Base-by-base conservation (phyloP, 2,888 invertebrate genomes). In the Zhengitettix transpicula region DNA sequence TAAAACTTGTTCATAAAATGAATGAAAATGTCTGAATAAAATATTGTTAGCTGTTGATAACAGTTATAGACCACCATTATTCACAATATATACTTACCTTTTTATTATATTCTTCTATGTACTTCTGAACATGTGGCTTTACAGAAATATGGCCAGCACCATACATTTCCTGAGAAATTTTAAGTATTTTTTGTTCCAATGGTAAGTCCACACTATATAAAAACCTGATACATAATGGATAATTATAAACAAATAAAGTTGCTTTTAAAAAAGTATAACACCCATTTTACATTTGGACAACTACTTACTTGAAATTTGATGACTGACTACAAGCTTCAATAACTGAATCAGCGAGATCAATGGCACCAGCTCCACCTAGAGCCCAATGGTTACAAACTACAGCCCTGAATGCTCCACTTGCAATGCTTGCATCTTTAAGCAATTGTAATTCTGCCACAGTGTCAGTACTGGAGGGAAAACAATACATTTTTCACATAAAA, bases 151-250 rank as follows among this genome's bases (percentile, higher is more conserved):
- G 77, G 28, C 84, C 89, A n/a, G 98, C 98, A 3, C 98, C 98
- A 69, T 99, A 99, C 83, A 99, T 96, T 71, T 93, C 87, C 59
- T 77, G 81, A 0, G 97, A 95, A 68, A 99, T 94, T 10, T 74
- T 83, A 66, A 80, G 79, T 64, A 99, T 91, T 76, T 99, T 99
- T 1, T 90, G 85, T 65, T 85, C 82, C 59, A 99, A 81, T 11
- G 89, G 74, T 55, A 81, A 66, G 62, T 85, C 72, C 17, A 85
- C 72, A 7, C 85, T 80, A 68, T 92, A 93, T 10, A 93, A 74
- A 66, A 83, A 81, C 65, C 81, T 75, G 72, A 85, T 88, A 59
- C 28, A 28, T 28, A 28, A 28, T 28, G 7, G 28, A 28, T 7
- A 28, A 28, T 28, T 28, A 7, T 28, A 28, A 28, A 28, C 7